These are phyloP conservation scores for Drosophila tanythrix DNA, from an alignment of 2,888 invertebrate genomes.

Conservation along the genomic window DNA sequence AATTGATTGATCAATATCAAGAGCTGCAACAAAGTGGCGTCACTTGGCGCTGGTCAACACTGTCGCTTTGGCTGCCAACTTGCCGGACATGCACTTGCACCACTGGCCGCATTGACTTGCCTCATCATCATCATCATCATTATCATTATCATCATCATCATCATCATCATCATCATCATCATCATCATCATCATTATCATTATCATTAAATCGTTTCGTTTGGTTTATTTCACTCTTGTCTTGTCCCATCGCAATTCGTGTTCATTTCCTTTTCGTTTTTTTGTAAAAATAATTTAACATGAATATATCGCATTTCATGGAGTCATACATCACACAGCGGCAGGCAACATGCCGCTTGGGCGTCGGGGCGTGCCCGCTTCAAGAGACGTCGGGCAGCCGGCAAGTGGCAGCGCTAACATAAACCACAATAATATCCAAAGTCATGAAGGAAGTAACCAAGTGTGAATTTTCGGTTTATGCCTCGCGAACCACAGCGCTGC, in stretches of 20 bases:
- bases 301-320: slow-evolving; percentile 80
- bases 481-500: slow-evolving; percentile 56
- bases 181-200: slow-evolving; percentile 4
- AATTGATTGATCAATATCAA: slow-evolving; percentile 72
- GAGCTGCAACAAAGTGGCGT: slow-evolving; percentile 38
- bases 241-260: slow-evolving; percentile 15
- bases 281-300: slow-evolving; percentile 73
- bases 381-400: slow-evolving; percentile 29
- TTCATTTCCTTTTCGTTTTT: slow-evolving; percentile 29
- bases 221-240: slow-evolving; percentile 2
- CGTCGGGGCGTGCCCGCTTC: slow-evolving; percentile 30
- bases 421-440: slow-evolving; percentile 80
- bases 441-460: slow-evolving; percentile 80
- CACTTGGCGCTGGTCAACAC: slow-evolving; percentile 24
- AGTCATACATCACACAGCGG: slow-evolving; percentile 75
- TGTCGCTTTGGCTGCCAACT: slow-evolving; percentile 23
- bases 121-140: slow-evolving; percentile 4
- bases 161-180: slow-evolving; percentile 4
- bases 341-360: slow-evolving; percentile 30
- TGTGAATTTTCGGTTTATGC: slow-evolving; percentile 79
- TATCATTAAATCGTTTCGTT: slow-evolving; percentile 15
- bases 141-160: slow-evolving; percentile 5
- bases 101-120: not conserved
- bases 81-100: slow-evolving; percentile 15
- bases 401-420: slow-evolving; percentile 78